Percentiles rank a stretch among this genome's conserved stretches.
Evolutionary conservation across 2,113 vertebrate genomes (phyloP).

Genomic region (Pionites leucogaster): DNA sequence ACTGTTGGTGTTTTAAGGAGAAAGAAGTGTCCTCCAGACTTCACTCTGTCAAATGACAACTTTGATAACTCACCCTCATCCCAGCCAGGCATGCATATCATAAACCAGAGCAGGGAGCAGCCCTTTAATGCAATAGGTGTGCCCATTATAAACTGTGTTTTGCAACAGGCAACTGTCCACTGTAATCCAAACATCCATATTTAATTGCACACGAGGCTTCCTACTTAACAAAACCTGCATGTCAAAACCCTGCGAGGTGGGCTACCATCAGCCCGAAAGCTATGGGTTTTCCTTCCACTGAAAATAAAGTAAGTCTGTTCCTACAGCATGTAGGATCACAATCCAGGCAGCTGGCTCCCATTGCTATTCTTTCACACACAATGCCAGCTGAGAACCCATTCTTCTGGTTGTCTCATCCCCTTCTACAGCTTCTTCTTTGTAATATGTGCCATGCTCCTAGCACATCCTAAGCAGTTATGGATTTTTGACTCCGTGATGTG

Average conservation of each 20-base stretch:
- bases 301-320: neutral
- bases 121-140: neutral
- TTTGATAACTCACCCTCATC: rapidly evolving
- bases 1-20: neutral
- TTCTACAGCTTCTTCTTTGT: neutral
- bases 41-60: neutral
- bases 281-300: neutral
- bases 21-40: neutral
- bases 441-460: neutral
- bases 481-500: neutral
- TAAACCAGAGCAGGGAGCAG: neutral
- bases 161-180: neutral
- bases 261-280: neutral
- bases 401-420: neutral
- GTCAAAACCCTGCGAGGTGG: neutral
- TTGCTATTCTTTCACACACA: rapidly evolving
- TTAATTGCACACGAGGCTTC: neutral
- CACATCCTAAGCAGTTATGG: neutral
- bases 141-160: neutral
- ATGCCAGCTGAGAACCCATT: neutral
- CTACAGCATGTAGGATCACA: rapidly evolving
- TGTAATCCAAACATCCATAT: rapidly evolving
- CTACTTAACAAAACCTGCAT: neutral
- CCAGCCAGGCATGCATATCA: neutral
- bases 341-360: neutral